Evolutionary conservation across 2,113 vertebrate genomes (phyloP).

Genomic region (Zapus hudsonius): DNA sequence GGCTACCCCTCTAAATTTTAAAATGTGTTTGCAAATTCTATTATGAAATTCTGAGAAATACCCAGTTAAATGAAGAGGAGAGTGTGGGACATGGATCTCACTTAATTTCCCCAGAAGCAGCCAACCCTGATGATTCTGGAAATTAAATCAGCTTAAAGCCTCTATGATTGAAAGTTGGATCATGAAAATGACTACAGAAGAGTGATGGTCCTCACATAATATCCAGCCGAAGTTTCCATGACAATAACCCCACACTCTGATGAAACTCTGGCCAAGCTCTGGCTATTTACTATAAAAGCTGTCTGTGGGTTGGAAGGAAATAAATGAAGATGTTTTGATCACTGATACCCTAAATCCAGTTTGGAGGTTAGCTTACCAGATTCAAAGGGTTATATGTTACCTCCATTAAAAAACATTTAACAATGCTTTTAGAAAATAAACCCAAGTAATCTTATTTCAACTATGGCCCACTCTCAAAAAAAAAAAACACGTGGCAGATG

Average conservation of each 20-base stretch:
- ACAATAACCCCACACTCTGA: not conserved
- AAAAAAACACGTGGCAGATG: slow-evolving; percentile 57
- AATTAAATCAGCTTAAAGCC: not conserved
- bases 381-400: not conserved
- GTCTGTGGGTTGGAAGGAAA: not conserved
- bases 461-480: not conserved
- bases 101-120: not conserved
- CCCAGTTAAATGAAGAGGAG: not conserved
- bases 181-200: not conserved
- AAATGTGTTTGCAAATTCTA: not conserved
- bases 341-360: not conserved
- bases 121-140: not conserved
- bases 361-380: not conserved
- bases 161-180: not conserved
- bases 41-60: slow-evolving; percentile 36
- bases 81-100: not conserved
- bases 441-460: slow-evolving; percentile 12
- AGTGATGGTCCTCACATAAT: not conserved
- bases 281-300: not conserved
- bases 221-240: not conserved
- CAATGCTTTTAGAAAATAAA: slow-evolving; percentile 45
- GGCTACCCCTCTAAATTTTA: not conserved
- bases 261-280: not conserved
- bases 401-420: slow-evolving; percentile 22
- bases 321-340: not conserved